Conservation (phyloP, 2,888 invertebrate genomes). For the Villa cingulata region DNA sequence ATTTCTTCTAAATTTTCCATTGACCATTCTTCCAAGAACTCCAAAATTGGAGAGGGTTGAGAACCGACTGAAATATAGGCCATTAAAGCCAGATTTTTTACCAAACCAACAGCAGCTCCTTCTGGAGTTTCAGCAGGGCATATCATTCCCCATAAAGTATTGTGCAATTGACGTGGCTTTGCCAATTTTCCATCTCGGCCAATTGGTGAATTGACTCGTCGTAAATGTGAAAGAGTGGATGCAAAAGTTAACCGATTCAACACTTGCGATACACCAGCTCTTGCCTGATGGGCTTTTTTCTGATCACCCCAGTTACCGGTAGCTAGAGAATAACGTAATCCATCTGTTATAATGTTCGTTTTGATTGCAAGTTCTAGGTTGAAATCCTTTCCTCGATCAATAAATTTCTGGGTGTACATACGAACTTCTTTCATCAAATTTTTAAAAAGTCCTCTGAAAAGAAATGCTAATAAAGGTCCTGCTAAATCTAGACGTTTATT, state of each 20-base stretch:
- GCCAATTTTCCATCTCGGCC: slow-evolving; percentile 98
- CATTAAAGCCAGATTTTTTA: slow-evolving; percentile 98
- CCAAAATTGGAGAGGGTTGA: slow-evolving; percentile 96
- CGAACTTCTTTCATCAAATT: slow-evolving; percentile 94
- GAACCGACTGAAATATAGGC: slow-evolving; percentile 99
- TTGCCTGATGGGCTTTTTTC: slow-evolving; percentile 95
- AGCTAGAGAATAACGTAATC: slow-evolving; percentile 91
- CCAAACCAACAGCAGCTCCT: slow-evolving; percentile 90
- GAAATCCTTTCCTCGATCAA: slow-evolving; percentile 97
- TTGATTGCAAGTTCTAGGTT: slow-evolving; percentile 82
- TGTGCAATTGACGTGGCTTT: slow-evolving; percentile 96
- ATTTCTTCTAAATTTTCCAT: slow-evolving; percentile 99
- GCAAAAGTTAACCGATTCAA: slow-evolving; percentile 97
- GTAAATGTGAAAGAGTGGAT: slow-evolving; percentile 93
- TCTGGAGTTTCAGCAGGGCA: slow-evolving; percentile 99
- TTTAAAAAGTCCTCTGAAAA: slow-evolving; percentile 92
- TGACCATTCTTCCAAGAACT: slow-evolving; percentile 99
- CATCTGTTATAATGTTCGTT: slow-evolving; percentile 96
- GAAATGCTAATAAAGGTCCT: slow-evolving; percentile 89
- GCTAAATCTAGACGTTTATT: slow-evolving; percentile 97
- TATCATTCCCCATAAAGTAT: slow-evolving; percentile 99
- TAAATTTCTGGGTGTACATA: slow-evolving; percentile 97
- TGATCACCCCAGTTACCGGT: slow-evolving; percentile 99
- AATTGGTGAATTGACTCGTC: slow-evolving; percentile 97
- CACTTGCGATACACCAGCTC: slow-evolving; percentile 45